A percentile compares a stretch with the other conserved stretches of the same genome.
phyloP scores from a whole-genome alignment of 2,888 invertebrate species.

The Caenorhabditis doughertyi region DNA sequence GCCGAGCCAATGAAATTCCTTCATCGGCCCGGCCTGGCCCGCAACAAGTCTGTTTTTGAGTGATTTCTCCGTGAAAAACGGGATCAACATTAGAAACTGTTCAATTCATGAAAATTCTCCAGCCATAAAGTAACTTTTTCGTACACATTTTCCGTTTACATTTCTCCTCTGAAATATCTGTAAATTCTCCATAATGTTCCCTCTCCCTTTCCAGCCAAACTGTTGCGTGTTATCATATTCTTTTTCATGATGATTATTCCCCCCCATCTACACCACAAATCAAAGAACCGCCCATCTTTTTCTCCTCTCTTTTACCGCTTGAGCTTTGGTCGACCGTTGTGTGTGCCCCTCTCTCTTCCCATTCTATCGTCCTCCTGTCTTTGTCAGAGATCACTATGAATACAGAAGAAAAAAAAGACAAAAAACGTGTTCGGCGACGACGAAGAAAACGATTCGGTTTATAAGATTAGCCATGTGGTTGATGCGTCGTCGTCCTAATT shows the following conservation, averaged over 20 bases:
- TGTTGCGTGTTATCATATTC: background rate
- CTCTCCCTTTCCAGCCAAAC: background rate
- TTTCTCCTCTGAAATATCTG: too few species aligned
- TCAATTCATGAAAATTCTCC: too few species aligned
- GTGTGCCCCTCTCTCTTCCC: background rate
- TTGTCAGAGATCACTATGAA: background rate
- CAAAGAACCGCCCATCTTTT: slow-evolving; percentile 15
- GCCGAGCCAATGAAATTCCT: too few species aligned
- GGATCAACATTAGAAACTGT: too few species aligned
- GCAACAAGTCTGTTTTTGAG: too few species aligned
- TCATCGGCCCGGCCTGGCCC: too few species aligned
- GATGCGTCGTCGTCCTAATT: background rate
- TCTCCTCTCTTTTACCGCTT: background rate
- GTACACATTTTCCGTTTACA: too few species aligned
- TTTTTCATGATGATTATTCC: background rate
- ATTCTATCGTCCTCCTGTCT: background rate
- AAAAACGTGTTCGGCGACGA: background rate
- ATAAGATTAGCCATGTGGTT: background rate
- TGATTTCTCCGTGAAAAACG: too few species aligned
- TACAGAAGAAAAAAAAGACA: background rate
- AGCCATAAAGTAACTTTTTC: too few species aligned
- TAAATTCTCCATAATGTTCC: too few species aligned
- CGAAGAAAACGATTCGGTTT: too few species aligned
- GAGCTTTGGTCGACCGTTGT: slow-evolving; percentile 13
- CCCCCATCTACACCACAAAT: background rate